Base-by-base conservation (phyloP, 2,113 vertebrate genomes). In the Alosa alosa region DNA sequence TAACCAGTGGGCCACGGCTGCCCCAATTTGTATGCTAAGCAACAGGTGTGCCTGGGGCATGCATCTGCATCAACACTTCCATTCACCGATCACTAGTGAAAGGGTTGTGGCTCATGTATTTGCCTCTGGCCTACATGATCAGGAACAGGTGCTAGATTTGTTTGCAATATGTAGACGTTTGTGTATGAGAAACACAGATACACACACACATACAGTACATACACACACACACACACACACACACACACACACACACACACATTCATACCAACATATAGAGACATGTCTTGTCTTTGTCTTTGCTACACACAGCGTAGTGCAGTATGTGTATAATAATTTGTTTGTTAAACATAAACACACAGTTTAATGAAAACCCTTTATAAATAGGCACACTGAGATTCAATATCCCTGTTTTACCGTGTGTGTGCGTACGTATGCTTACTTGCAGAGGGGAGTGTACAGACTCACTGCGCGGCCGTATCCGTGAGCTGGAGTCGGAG, bases 401-500 rank as follows among this genome's bases (percentile, higher is more conserved):
- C 47, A 11, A 13, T 49, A 13, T 11, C 47, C 47, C 47, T 13
- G 7, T 13, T 49, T 49, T 13, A 11, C 9, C 47, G 47, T 49
- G 47, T 49, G 47, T 55, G 52, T 55, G 52, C 4, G 52, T 55
- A 13, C 17, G 52, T 55, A 1, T 55, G 52, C 17, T 1, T 18
- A 11, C 11, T 9, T 55, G 52, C 4, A 99, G 98, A 86, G 98
- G 98, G 86, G 98, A 99, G 89, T 99, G 97, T 41, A 97, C 97
- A 0, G 98, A 99, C 90, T 97, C 96, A 22, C 91, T 99, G 8
- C 95, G 97, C 45, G 94, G 86, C 86, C 97, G 97, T 7, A 98
- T 99, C 93, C 93, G 97, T 89, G 98, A 99, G 87, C 95, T 99
- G 92, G 98, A 99, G 95, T 96, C 95, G 0, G 97, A 99, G 94